Conservation (phyloP, 1,140 invertebrate species). For the Paralvinella palmiformis region DNA sequence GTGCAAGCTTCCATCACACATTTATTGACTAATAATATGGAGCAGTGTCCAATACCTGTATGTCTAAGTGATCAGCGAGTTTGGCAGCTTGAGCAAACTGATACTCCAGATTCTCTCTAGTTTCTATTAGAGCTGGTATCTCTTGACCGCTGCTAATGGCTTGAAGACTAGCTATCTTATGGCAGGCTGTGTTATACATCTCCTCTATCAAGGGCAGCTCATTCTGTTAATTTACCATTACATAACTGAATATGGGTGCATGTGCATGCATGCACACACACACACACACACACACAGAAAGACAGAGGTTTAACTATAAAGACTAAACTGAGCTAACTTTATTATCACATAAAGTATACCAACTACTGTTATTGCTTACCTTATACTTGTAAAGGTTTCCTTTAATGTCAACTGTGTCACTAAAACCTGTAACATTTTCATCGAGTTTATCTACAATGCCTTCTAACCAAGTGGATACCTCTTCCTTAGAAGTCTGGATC, state of each 20-base stretch:
- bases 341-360: not conserved
- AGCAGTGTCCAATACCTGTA: too few species aligned
- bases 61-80: conserved; percentile 70
- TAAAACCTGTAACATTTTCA: conserved; percentile 65
- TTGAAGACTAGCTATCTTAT: conserved; percentile 73
- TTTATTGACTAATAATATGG: too few species aligned
- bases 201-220: conserved; percentile 73
- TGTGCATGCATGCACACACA: not conserved
- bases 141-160: conserved; percentile 69
- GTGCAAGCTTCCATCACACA: too few species aligned
- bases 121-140: conserved; percentile 63
- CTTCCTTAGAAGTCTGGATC: conserved; percentile 76
- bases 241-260: not conserved
- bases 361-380: conserved; percentile 23
- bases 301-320: not conserved
- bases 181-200: conserved; percentile 66
- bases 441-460: conserved; percentile 70
- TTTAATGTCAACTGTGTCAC: conserved; percentile 73
- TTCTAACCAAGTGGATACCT: conserved; percentile 75
- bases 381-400: conserved; percentile 73
- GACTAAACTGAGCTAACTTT: not conserved
- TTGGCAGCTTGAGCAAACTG: conserved; percentile 71
- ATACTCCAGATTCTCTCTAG: conserved; percentile 65
- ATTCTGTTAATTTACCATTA: conserved; percentile 49
- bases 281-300: not conserved